Conservation (phyloP, 2,797 vertebrate genomes). For the Thunnus albacares region DNA sequence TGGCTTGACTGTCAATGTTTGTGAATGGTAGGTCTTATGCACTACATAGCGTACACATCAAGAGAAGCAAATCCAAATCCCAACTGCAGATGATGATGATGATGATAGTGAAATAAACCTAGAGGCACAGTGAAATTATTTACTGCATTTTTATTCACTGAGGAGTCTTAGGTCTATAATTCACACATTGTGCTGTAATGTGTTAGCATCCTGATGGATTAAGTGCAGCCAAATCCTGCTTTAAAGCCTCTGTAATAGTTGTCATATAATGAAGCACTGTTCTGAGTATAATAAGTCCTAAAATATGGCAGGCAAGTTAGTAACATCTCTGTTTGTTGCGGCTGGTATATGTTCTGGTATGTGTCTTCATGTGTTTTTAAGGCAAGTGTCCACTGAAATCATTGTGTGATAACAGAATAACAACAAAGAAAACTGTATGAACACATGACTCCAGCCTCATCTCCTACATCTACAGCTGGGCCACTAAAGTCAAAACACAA, state of each 20-base stretch:
- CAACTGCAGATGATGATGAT: constrained; percentile 37
- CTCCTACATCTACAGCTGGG: constrained; percentile 20
- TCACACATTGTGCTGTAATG: constrained; percentile 23
- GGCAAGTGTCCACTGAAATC: not conserved
- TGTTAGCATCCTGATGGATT: constrained; percentile 53
- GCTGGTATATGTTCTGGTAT: constrained; percentile 5
- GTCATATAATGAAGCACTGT: constrained; percentile 31
- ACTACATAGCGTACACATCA: constrained; percentile 33
- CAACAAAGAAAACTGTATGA: constrained; percentile 35
- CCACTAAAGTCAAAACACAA: constrained; percentile 1
- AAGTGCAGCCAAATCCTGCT: constrained; percentile 31
- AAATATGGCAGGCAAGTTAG: constrained; percentile 34
- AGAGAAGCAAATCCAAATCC: constrained; percentile 17
- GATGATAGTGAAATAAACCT: constrained; percentile 27
- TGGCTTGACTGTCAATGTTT: constrained; percentile 50
- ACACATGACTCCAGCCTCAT: constrained; percentile 1
- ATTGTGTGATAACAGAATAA: constrained; percentile 17
- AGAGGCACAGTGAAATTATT: constrained; percentile 30
- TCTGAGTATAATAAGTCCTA: constrained; percentile 48
- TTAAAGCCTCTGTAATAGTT: constrained; percentile 41
- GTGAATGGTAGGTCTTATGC: constrained; percentile 51
- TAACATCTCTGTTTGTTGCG: constrained; percentile 26
- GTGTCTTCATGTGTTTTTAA: constrained; percentile 7
- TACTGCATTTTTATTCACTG: constrained; percentile 38
- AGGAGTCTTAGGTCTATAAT: constrained; percentile 28